Conservation (phyloP, 2,888 invertebrate species). For the Caenorhabditis virilis region DNA sequence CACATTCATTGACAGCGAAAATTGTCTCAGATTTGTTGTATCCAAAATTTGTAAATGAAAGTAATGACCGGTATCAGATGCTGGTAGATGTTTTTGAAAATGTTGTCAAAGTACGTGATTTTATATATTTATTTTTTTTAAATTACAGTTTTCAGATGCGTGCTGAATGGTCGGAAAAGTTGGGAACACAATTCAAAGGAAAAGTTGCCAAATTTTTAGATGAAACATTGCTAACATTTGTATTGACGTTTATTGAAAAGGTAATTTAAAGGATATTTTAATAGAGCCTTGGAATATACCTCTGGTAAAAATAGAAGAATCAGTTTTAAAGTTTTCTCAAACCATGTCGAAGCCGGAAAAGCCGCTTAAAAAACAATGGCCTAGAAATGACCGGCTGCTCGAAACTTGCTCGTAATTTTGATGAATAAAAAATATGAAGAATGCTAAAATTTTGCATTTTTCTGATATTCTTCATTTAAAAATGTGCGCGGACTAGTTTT, state of each 20-base stretch:
- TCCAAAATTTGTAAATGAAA: constrained; percentile 25
- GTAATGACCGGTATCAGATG: constrained; percentile 15
- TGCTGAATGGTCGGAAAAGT: constrained; percentile 29
- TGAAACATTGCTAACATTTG: constrained; percentile 54
- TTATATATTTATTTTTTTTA: neutral
- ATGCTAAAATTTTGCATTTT: too few species aligned
- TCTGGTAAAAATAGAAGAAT: too few species aligned
- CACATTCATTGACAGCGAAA: constrained; percentile 32
- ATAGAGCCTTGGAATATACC: too few species aligned
- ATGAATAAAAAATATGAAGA: too few species aligned
- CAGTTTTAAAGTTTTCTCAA: too few species aligned
- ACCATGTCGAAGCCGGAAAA: too few species aligned
- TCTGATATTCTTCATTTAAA: too few species aligned
- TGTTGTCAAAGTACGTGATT: constrained; percentile 19
- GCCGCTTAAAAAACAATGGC: too few species aligned
- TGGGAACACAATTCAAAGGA: constrained; percentile 34
- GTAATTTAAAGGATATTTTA: too few species aligned
- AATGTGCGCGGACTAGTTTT: too few species aligned
- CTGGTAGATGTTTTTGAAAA: constrained; percentile 21
- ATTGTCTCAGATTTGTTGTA: constrained; percentile 40
- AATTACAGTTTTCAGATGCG: constrained; percentile 44
- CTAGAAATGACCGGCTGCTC: too few species aligned
- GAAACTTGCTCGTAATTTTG: too few species aligned
- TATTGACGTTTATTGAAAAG: constrained; percentile 58
- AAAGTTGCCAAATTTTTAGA: constrained; percentile 54